Conservation (phyloP, 2,797 vertebrate genomes). For the Acipenser oxyrinchus region DNA sequence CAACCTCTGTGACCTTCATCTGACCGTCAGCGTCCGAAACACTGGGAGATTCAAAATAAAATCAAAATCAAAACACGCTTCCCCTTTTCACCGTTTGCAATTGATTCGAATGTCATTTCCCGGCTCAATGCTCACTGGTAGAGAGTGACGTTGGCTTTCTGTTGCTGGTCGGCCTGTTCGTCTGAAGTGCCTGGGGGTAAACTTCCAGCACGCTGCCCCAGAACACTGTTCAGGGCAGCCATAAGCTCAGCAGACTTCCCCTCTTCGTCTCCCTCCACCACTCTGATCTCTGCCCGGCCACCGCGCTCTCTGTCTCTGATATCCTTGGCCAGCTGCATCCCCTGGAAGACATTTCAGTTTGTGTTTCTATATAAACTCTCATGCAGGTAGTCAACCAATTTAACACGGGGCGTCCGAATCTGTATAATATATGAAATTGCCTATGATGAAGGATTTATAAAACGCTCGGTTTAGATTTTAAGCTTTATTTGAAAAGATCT, state of each 20-base stretch:
- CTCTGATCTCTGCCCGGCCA: conserved; percentile 67
- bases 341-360: conserved; percentile 44
- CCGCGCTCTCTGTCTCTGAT: conserved; percentile 82
- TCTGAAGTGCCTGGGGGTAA: conserved; percentile 55
- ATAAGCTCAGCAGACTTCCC: conserved; percentile 46
- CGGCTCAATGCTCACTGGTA: conserved; percentile 62
- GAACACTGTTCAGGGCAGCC: conserved; percentile 48
- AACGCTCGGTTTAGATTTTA: too few species aligned
- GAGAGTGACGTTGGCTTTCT: conserved; percentile 60
- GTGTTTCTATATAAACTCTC: too few species aligned
- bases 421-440: too few species aligned
- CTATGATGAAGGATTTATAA: too few species aligned
- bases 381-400: too few species aligned
- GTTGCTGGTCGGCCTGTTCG: conserved; percentile 59
- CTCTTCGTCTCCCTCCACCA: conserved; percentile 73
- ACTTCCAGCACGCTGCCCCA: conserved; percentile 48
- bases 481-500: too few species aligned
- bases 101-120: too few species aligned
- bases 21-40: conserved; percentile 70
- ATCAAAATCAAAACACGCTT: too few species aligned
- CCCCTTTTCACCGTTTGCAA: too few species aligned
- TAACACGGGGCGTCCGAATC: too few species aligned
- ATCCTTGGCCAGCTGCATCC: conserved; percentile 78
- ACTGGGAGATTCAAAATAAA: conserved; percentile 35
- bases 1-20: conserved; percentile 70